These are phyloP conservation scores for Cyphomyrus discorhynchus DNA, from an alignment of 2,113 vertebrate genomes.

Conservation along the genomic window DNA sequence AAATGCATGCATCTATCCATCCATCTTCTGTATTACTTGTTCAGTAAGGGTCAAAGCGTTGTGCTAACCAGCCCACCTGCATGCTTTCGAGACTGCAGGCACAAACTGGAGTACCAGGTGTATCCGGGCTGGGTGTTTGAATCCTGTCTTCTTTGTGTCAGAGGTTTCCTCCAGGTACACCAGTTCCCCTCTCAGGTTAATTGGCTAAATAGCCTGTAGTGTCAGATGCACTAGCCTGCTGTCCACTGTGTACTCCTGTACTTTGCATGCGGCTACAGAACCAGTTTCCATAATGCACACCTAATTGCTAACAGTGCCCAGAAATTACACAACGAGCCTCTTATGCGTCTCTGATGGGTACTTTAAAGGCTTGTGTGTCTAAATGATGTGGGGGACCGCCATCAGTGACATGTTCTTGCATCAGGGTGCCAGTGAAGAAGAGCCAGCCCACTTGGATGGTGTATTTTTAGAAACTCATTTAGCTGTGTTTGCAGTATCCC, in stretches of 20 bases:
- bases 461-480: constrained; percentile 44
- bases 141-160: background rate
- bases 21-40: background rate
- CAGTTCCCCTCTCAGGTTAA: background rate
- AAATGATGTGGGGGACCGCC: background rate
- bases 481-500: constrained; percentile 30
- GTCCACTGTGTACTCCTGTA: background rate
- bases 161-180: background rate
- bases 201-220: background rate
- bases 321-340: background rate
- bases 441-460: constrained; percentile 13
- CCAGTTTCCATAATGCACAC: background rate
- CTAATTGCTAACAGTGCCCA: background rate
- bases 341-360: background rate
- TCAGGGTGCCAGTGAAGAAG: constrained; percentile 17
- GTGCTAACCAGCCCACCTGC: background rate
- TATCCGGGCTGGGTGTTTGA: background rate
- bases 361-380: background rate
- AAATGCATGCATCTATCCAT: background rate
- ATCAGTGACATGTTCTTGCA: background rate
- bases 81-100: background rate
- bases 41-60: background rate
- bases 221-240: background rate
- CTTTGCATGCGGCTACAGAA: background rate
- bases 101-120: background rate